These are phyloP conservation scores for Synanceia verrucosa DNA, from an alignment of 2,797 vertebrate genomes.

Conservation along the genomic window DNA sequence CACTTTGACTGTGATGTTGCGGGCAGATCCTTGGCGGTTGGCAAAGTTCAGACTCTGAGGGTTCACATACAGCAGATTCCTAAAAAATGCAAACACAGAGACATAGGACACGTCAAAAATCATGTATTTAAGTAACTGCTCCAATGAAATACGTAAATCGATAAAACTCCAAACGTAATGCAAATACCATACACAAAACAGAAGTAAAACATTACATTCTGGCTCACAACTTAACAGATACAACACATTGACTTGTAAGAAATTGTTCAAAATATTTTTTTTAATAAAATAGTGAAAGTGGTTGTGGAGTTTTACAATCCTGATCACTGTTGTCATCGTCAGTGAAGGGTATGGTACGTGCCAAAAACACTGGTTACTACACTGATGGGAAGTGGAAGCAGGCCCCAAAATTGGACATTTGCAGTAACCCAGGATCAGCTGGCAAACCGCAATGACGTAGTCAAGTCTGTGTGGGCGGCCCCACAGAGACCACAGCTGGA, in stretches of 20 bases:
- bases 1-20: slow-evolving; percentile 99
- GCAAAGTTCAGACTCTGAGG: slow-evolving; percentile 99
- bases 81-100: slow-evolving; percentile 63
- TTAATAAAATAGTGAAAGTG: background rate
- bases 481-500: slow-evolving; percentile 73
- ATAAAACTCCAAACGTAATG: background rate
- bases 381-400: slow-evolving; percentile 1
- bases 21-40: slow-evolving; percentile 97
- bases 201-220: background rate
- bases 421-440: slow-evolving; percentile 55
- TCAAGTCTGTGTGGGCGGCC: slow-evolving; percentile 37
- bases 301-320: background rate
- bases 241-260: background rate
- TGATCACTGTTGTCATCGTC: background rate
- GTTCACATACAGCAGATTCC: slow-evolving; percentile 96
- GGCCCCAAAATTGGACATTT: slow-evolving; percentile 22
- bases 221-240: background rate
- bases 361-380: slow-evolving; percentile 3
- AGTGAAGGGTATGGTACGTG: background rate
- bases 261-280: background rate
- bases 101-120: background rate
- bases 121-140: background rate
- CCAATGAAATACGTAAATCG: background rate
- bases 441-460: slow-evolving; percentile 76
- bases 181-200: background rate